These are phyloP conservation scores for Campaea margaritaria DNA, from an alignment of 2,888 invertebrate species.

Conservation along the genomic window DNA sequence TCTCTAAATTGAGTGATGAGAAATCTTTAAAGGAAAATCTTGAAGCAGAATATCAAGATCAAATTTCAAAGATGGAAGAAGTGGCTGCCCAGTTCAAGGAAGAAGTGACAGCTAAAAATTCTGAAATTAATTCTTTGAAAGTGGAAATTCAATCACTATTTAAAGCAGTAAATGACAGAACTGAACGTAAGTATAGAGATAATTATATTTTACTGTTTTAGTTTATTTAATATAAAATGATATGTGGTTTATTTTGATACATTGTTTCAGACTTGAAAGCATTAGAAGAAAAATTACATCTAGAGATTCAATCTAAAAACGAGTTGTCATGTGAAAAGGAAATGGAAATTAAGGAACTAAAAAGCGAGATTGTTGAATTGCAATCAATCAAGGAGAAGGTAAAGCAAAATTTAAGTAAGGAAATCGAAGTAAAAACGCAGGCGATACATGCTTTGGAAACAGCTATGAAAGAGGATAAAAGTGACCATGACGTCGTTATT, in stretches of 20 bases:
- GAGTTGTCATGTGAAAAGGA: conserved; percentile 45
- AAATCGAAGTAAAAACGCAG: conserved; percentile 47
- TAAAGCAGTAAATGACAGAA: conserved; percentile 49
- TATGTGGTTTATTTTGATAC: conserved; percentile 2
- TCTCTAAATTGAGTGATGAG: conserved; percentile 49
- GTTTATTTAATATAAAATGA: background rate
- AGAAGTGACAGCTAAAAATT: conserved; percentile 47
- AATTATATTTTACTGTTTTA: background rate
- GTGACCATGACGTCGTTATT: conserved; percentile 53
- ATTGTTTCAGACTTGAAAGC: conserved; percentile 49
- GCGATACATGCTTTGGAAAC: conserved; percentile 51
- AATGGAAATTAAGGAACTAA: conserved; percentile 45
- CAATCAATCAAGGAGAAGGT: conserved; percentile 45
- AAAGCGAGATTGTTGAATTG: conserved; percentile 43
- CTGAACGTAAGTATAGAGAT: conserved; percentile 46
- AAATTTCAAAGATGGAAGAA: conserved; percentile 46
- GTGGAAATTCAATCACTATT: conserved; percentile 38
- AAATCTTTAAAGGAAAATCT: conserved; percentile 46
- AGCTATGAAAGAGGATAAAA: conserved; percentile 62
- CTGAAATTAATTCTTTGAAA: conserved; percentile 41
- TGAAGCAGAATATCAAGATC: conserved; percentile 56
- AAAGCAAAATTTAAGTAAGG: conserved; percentile 50
- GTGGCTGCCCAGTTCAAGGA: conserved; percentile 44
- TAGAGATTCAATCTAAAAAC: conserved; percentile 37
- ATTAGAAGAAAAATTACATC: conserved; percentile 42